These are phyloP conservation scores for Ciconia boyciana DNA, from an alignment of 2,113 vertebrate species.

Conservation along the genomic window DNA sequence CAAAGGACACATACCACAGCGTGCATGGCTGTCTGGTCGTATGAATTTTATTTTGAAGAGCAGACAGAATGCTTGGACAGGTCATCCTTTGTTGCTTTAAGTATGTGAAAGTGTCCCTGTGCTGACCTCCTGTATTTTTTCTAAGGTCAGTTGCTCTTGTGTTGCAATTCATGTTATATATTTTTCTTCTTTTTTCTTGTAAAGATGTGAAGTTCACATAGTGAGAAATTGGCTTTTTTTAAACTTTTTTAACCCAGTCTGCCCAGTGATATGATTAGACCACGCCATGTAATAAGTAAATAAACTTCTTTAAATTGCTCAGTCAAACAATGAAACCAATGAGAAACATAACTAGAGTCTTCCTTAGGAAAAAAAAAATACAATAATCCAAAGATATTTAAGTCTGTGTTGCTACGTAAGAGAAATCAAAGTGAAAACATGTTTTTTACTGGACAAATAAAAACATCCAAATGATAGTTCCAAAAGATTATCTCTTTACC, in stretches of 20 bases:
- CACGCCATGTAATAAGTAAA: neutral
- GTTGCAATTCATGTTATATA: neutral
- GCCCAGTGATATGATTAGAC: neutral
- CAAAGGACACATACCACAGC: neutral
- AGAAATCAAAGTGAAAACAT: neutral
- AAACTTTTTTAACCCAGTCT: neutral
- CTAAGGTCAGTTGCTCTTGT: neutral
- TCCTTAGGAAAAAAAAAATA: neutral
- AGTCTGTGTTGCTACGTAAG: neutral
- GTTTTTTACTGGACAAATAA: neutral
- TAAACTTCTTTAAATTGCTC: neutral
- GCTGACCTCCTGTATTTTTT: slow-evolving; percentile 1
- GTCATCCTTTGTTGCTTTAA: slow-evolving; percentile 7
- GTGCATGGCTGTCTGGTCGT: neutral
- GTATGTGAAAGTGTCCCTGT: neutral
- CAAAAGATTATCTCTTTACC: neutral
- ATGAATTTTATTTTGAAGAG: slow-evolving; percentile 28
- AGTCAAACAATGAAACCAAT: neutral
- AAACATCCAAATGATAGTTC: neutral
- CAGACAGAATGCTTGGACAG: neutral
- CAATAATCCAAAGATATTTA: neutral
- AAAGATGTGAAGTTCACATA: neutral
- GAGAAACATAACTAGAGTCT: neutral
- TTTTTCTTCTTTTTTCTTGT: neutral
- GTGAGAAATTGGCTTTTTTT: neutral